A percentile compares a stretch with the other conserved stretches of the same genome.
Conservation (phyloP, 2,113 vertebrate genomes). For the Lepisosteus osseus region DNA sequence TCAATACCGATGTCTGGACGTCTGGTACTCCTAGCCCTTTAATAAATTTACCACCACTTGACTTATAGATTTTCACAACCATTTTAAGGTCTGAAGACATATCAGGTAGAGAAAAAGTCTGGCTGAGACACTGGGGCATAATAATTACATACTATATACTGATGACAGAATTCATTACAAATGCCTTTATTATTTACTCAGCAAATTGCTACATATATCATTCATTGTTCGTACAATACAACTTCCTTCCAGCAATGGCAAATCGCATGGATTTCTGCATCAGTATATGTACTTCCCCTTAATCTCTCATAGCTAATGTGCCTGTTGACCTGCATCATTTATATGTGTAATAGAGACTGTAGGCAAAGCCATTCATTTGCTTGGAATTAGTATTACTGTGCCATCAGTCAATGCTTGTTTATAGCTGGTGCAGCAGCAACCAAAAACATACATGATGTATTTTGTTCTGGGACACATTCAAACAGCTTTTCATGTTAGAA, state of each 20-base stretch:
- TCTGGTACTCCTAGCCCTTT: too few species aligned
- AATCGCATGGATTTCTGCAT: not conserved
- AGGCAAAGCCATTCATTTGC: constrained; percentile 10
- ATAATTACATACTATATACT: constrained; percentile 6
- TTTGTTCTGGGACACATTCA: not conserved
- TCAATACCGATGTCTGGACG: too few species aligned
- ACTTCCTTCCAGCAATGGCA: constrained; percentile 4
- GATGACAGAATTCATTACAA: not conserved
- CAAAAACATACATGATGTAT: not conserved
- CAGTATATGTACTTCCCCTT: not conserved
- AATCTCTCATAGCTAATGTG: constrained; percentile 18
- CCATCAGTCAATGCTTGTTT: constrained; percentile 2
- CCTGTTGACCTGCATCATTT: constrained; percentile 24
- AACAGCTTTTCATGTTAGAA: too few species aligned
- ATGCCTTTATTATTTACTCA: not conserved
- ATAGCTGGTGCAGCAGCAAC: not conserved
- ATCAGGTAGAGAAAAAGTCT: not conserved
- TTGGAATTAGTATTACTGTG: not conserved
- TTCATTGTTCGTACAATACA: not conserved
- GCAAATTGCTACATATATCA: constrained; percentile 8
- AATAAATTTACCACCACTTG: too few species aligned
- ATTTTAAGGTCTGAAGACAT: not conserved
- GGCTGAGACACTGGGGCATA: not conserved
- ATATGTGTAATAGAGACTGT: constrained; percentile 10
- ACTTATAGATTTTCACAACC: not conserved